A percentile compares a stretch with the other conserved stretches of the same genome.
phyloP scores from a whole-genome alignment of 1,140 invertebrate genomes.

The Drosophila subpulchrella region DNA sequence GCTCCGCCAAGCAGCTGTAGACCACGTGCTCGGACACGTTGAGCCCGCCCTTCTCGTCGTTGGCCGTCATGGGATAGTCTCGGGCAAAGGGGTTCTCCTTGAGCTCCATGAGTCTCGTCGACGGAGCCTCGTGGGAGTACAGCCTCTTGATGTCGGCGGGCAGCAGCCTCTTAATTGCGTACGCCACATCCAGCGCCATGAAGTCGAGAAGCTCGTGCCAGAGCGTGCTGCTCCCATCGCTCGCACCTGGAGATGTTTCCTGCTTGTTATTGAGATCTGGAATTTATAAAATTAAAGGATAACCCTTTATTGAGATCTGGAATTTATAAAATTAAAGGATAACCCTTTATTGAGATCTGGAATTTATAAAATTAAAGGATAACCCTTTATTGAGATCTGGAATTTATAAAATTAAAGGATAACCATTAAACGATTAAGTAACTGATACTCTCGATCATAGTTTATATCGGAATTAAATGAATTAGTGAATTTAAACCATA shows the following conservation, averaged over 20 bases:
- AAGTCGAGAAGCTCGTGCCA: slow-evolving; percentile 90
- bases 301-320: slow-evolving; percentile 40
- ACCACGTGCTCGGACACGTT: slow-evolving; percentile 92
- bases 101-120: slow-evolving; percentile 76
- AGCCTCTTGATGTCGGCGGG: slow-evolving; percentile 92
- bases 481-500: too few species aligned
- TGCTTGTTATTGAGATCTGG: slow-evolving; percentile 43
- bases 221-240: slow-evolving; percentile 72
- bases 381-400: slow-evolving; percentile 40
- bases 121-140: slow-evolving; percentile 86
- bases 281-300: background rate
- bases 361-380: background rate
- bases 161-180: slow-evolving; percentile 92
- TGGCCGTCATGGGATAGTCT: slow-evolving; percentile 86
- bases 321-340: background rate
- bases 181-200: slow-evolving; percentile 91
- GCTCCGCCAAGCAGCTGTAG: slow-evolving; percentile 90
- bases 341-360: slow-evolving; percentile 40
- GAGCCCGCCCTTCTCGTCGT: slow-evolving; percentile 93
- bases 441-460: too few species aligned
- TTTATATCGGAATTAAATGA: too few species aligned
- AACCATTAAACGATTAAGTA: background rate
- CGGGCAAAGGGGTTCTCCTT: slow-evolving; percentile 90
- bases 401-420: background rate
- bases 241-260: background rate